Percentiles rank a stretch among this genome's conserved stretches.
Evolutionary conservation across 2,888 invertebrate species (phyloP).

Genomic region (Salpingus planirostris): DNA sequence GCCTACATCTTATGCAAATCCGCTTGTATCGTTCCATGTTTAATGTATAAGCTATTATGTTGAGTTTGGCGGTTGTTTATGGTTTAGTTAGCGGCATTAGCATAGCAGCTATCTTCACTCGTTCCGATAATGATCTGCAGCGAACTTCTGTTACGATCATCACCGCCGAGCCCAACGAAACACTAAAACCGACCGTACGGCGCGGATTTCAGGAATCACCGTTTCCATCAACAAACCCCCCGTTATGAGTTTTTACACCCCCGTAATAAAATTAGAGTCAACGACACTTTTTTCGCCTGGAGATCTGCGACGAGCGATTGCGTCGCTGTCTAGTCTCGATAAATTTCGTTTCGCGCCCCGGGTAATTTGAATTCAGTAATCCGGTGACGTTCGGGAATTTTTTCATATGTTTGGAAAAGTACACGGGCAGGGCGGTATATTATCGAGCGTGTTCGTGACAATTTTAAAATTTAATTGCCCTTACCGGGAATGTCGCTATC

Average conservation of each 20-base stretch:
- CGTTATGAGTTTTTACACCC: no score
- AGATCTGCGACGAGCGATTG: no score
- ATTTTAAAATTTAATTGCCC: conserved; percentile 9
- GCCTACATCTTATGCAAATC: conserved; percentile 39
- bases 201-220: conserved; percentile 30
- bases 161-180: conserved; percentile 28
- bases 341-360: no score
- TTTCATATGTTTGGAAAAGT: no score
- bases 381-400: no score
- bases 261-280: no score
- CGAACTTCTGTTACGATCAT: conserved; percentile 25
- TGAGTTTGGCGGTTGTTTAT: conserved; percentile 38
- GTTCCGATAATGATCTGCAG: conserved; percentile 34
- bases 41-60: conserved; percentile 41
- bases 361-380: no score
- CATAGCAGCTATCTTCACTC: conserved; percentile 33
- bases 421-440: no score
- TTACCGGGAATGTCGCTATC: conserved; percentile 6
- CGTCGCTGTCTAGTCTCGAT: no score
- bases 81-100: conserved; percentile 38
- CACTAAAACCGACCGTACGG: conserved; percentile 29
- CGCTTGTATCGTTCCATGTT: conserved; percentile 37
- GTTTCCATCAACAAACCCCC: no score
- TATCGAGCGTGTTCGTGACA: conserved; percentile 6
- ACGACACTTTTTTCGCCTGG: no score